Evolutionary conservation across 2,797 vertebrate genomes (phyloP).

Genomic region (Onychomys arenicola): DNA sequence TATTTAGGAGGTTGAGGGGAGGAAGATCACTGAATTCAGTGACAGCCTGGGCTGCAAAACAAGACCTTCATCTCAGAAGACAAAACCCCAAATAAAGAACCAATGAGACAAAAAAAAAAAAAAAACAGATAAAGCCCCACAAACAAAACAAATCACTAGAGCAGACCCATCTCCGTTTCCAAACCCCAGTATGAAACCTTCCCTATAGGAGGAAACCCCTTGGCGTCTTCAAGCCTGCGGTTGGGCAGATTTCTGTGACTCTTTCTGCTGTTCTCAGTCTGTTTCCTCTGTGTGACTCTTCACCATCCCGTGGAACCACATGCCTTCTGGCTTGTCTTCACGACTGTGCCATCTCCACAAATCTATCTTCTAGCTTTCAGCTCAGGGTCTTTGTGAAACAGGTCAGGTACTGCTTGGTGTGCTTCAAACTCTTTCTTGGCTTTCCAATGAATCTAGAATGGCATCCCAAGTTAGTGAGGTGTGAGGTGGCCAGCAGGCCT

Average conservation of each 20-base stretch:
- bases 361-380: background rate
- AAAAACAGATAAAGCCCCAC: background rate
- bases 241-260: background rate
- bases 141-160: background rate
- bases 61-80: background rate
- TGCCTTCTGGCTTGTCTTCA: background rate
- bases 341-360: background rate
- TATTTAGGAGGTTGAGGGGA: background rate
- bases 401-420: background rate
- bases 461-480: background rate
- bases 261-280: background rate
- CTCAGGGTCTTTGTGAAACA: background rate
- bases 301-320: too few species aligned
- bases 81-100: background rate
- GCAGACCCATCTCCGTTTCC: background rate
- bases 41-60: background rate
- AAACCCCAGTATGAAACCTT: background rate
- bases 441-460: background rate
- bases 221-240: background rate
- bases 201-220: background rate
- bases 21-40: background rate
- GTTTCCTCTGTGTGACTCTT: background rate
- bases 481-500: accelerated
- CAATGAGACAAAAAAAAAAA: background rate
- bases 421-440: background rate